These are phyloP conservation scores for Dendrocopos noguchii DNA, from an alignment of 2,113 vertebrate species.

Conservation along the genomic window DNA sequence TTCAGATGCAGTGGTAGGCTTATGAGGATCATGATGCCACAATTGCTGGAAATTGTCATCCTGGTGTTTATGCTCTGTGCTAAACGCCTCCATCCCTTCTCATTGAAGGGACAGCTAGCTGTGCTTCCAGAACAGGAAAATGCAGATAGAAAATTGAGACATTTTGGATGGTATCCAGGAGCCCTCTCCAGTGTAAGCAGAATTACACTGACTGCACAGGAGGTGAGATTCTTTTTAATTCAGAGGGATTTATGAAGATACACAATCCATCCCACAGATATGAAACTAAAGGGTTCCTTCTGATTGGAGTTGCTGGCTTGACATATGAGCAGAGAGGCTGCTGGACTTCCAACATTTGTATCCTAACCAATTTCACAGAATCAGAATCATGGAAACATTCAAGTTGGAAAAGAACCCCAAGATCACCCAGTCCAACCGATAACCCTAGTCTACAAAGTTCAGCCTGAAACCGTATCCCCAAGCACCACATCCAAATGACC, in stretches of 20 bases:
- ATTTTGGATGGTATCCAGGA: neutral
- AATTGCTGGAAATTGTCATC: neutral
- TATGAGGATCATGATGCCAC: neutral
- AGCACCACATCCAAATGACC: too few relatives aligned
- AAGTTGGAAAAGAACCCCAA: too few relatives aligned
- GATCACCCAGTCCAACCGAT: too few relatives aligned
- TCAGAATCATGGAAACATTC: too few relatives aligned
- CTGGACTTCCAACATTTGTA: neutral
- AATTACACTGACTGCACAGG: neutral
- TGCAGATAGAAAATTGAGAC: neutral
- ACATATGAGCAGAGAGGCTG: neutral
- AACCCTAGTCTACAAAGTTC: too few relatives aligned
- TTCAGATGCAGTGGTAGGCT: neutral
- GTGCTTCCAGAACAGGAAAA: neutral
- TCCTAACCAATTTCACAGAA: neutral
- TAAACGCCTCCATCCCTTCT: neutral
- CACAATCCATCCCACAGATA: neutral
- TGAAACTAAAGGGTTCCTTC: neutral
- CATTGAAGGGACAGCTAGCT: neutral
- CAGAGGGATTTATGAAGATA: neutral
- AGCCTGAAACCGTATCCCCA: too few relatives aligned
- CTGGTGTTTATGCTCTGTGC: neutral
- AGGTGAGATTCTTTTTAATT: neutral
- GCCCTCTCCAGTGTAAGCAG: neutral
- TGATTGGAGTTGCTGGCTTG: neutral